Conservation (phyloP, 2,888 invertebrate genomes). For the Resseliella maxima region DNA sequence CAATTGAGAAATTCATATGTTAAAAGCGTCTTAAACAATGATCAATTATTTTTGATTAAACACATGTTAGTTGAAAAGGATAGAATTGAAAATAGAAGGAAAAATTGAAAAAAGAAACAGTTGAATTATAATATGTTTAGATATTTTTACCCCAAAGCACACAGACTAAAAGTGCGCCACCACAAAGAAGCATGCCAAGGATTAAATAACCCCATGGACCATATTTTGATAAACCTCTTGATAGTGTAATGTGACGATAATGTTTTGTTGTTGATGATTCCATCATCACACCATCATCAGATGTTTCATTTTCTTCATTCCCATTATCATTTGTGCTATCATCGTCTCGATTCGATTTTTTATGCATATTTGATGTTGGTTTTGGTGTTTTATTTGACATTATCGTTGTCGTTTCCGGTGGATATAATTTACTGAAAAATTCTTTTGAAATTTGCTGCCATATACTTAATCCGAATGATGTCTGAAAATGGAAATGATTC, state of each 20-base stretch:
- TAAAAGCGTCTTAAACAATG: no score
- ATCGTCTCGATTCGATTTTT: neutral
- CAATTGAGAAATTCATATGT: no score
- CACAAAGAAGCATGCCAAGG: constrained; percentile 77
- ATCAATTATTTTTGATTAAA: no score
- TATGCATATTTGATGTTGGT: constrained; percentile 14
- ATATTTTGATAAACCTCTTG: constrained; percentile 75
- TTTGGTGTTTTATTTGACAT: neutral
- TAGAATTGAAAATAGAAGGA: no score
- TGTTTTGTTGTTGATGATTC: constrained; percentile 54
- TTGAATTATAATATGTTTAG: no score
- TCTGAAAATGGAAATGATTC: neutral
- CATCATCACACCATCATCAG: neutral
- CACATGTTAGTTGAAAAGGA: no score
- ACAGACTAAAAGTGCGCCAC: constrained; percentile 77
- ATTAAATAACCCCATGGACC: constrained; percentile 81
- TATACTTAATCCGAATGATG: constrained; percentile 1
- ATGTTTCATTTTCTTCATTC: neutral
- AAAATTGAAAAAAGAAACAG: no score
- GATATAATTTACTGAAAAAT: constrained; percentile 43
- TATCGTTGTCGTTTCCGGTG: neutral
- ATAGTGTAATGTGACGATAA: constrained; percentile 61
- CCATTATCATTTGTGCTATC: neutral
- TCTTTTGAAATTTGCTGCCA: constrained; percentile 54
- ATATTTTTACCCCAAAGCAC: constrained; percentile 72